Evolutionary conservation across 2,888 invertebrate species (phyloP).

Genomic region (Drosophila sordidula): DNA sequence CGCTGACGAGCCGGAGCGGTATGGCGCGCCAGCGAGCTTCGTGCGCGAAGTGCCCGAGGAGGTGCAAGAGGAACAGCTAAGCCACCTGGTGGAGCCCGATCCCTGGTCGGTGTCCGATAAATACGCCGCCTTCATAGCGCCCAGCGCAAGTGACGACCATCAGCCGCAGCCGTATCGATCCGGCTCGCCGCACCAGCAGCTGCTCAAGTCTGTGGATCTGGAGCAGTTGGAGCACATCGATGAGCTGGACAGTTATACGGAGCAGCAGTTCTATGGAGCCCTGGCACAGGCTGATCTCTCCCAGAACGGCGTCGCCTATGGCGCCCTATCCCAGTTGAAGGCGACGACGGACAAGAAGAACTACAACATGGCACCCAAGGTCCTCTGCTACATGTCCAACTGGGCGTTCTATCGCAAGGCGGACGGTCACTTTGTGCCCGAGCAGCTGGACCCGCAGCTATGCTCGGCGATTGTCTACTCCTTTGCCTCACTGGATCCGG

Average conservation of each 20-base stretch:
- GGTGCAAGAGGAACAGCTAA: conserved; percentile 39
- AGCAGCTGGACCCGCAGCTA: conserved; percentile 91
- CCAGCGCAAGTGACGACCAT: conserved; percentile 57
- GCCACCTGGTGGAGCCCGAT: conserved; percentile 51
- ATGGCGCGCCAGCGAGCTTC: conserved; percentile 10
- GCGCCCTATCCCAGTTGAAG: conserved; percentile 76
- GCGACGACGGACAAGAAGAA: conserved; percentile 63
- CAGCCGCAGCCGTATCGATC: conserved; percentile 82
- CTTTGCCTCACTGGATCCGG: conserved; percentile 93
- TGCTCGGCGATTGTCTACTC: conserved; percentile 96
- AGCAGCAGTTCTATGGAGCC: conserved; percentile 71
- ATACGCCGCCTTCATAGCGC: conserved; percentile 81
- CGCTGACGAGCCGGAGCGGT: conserved; percentile 27
- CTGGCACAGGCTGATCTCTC: conserved; percentile 45
- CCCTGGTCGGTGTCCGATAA: conserved; percentile 75
- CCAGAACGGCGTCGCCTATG: conserved; percentile 60
- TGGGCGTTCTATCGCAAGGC: conserved; percentile 95
- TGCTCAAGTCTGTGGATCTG: conserved; percentile 76
- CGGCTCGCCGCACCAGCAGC: conserved; percentile 83
- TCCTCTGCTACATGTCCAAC: conserved; percentile 95
- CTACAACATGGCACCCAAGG: conserved; percentile 84
- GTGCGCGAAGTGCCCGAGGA: conserved; percentile 47
- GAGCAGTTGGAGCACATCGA: conserved; percentile 70
- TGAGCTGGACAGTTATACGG: conserved; percentile 62
- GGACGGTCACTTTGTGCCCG: conserved; percentile 94